phyloP scores from a whole-genome alignment of 2,888 invertebrate genomes.

The Mycalesis mineus region DNA sequence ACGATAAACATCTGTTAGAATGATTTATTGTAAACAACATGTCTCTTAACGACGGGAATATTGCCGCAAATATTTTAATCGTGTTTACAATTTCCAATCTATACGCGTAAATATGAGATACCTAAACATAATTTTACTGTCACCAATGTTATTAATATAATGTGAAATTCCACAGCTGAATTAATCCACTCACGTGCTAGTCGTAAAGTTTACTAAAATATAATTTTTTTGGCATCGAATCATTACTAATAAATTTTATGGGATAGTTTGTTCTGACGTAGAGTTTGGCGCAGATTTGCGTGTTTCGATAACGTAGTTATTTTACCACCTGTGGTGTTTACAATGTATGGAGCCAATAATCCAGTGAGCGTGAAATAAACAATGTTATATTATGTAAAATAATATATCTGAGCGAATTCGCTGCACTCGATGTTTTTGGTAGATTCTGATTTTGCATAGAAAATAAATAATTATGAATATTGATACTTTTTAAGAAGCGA shows the following conservation, averaged over 20 bases:
- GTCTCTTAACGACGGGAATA: neutral
- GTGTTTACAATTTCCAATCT: neutral
- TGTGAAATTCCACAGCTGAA: conserved; percentile 34
- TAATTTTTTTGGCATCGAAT: conserved; percentile 38
- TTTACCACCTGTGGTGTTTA: neutral
- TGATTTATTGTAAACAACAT: too few relatives aligned
- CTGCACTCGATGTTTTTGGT: too few relatives aligned
- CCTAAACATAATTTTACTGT: neutral
- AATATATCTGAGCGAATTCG: too few relatives aligned
- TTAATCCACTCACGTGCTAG: conserved; percentile 46
- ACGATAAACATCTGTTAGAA: too few relatives aligned
- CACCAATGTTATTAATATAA: conserved; percentile 24
- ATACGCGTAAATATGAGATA: neutral
- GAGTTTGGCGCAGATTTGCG: conserved; percentile 13
- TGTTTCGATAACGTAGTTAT: neutral
- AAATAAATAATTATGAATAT: too few relatives aligned
- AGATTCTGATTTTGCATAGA: too few relatives aligned
- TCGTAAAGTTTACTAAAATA: conserved; percentile 45
- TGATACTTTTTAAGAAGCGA: too few relatives aligned
- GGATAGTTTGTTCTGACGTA: conserved; percentile 18
- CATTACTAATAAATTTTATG: conserved; percentile 27
- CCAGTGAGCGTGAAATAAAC: too few relatives aligned
- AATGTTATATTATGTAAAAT: too few relatives aligned
- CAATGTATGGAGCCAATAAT: too few relatives aligned
- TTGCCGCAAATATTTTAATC: neutral